Evolutionary conservation across 2,888 invertebrate species (phyloP).

Genomic region (Abscondita cerata): DNA sequence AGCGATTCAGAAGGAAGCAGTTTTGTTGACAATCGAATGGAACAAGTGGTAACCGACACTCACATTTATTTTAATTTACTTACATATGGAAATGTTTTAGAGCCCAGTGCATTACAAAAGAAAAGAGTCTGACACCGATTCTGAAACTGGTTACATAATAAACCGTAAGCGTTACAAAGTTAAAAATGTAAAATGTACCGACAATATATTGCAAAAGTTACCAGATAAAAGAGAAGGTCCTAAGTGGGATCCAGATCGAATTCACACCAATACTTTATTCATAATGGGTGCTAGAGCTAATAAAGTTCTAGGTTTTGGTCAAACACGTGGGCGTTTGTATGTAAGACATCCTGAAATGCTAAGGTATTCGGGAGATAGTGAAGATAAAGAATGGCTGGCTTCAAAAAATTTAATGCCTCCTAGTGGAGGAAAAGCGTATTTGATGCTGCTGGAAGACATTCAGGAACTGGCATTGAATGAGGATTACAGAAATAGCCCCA

Average conservation of each 20-base stretch:
- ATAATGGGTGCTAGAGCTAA: conserved; percentile 82
- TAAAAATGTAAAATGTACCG: conserved; percentile 54
- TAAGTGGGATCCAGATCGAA: conserved; percentile 77
- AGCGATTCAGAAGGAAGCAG: conserved; percentile 64
- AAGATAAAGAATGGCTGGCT: conserved; percentile 83
- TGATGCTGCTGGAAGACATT: conserved; percentile 80
- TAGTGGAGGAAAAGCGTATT: conserved; percentile 80
- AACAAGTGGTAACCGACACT: conserved; percentile 42
- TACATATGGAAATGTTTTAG: conserved; percentile 51
- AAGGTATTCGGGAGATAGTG: conserved; percentile 78
- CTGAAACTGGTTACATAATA: conserved; percentile 61
- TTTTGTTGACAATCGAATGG: conserved; percentile 61
- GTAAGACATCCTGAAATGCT: conserved; percentile 76
- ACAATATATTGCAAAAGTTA: conserved; percentile 61
- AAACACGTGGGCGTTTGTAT: conserved; percentile 76
- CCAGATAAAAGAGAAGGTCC: conserved; percentile 63
- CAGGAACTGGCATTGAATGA: conserved; percentile 76
- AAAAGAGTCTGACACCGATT: conserved; percentile 72
- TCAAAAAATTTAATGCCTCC: conserved; percentile 79
- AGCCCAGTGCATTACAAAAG: conserved; percentile 66
- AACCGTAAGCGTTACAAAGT: conserved; percentile 54
- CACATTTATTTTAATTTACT: too few species aligned
- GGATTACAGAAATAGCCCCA: conserved; percentile 72
- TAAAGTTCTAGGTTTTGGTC: conserved; percentile 76
- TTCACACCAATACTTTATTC: conserved; percentile 75